A percentile compares a stretch with the other conserved stretches of the same genome.
phyloP scores from a whole-genome alignment of 2,888 invertebrate genomes.

The Tridacna crocea region DNA sequence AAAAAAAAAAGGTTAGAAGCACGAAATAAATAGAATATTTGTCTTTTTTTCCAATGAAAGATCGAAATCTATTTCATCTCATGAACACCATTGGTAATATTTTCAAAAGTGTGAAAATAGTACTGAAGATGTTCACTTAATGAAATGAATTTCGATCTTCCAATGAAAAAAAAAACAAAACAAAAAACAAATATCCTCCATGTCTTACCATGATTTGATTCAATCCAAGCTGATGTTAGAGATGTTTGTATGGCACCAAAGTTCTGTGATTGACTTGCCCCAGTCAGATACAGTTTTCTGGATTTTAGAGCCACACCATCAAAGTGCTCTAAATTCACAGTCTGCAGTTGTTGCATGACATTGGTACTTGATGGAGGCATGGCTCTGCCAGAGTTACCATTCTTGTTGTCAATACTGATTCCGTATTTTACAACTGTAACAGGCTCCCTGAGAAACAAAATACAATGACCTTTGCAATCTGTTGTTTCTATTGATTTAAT shows the following conservation, averaged over 20 bases:
- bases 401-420: slow-evolving; percentile 31
- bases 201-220: slow-evolving; percentile 56
- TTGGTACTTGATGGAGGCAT: slow-evolving; percentile 32
- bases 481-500: too few species aligned
- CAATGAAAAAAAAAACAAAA: too few species aligned
- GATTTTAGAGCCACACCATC: slow-evolving; percentile 47
- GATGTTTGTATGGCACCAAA: slow-evolving; percentile 30
- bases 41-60: too few species aligned
- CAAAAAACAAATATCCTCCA: too few species aligned
- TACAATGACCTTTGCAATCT: background rate
- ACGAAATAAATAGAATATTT: too few species aligned
- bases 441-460: slow-evolving; percentile 45
- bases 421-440: slow-evolving; percentile 60
- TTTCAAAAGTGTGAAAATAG: too few species aligned
- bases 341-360: slow-evolving; percentile 30
- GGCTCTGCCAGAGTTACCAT: slow-evolving; percentile 1
- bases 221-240: slow-evolving; percentile 56
- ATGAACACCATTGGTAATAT: too few species aligned
- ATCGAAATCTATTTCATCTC: too few species aligned
- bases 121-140: too few species aligned
- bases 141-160: too few species aligned
- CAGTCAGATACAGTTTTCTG: slow-evolving; percentile 59
- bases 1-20: too few species aligned
- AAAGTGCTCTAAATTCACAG: slow-evolving; percentile 37
- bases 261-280: slow-evolving; percentile 44